A percentile compares a stretch with the other conserved stretches of the same genome.
Evolutionary conservation across 2,113 vertebrate genomes (phyloP).

Genomic region (Proterorhinus semilunaris): DNA sequence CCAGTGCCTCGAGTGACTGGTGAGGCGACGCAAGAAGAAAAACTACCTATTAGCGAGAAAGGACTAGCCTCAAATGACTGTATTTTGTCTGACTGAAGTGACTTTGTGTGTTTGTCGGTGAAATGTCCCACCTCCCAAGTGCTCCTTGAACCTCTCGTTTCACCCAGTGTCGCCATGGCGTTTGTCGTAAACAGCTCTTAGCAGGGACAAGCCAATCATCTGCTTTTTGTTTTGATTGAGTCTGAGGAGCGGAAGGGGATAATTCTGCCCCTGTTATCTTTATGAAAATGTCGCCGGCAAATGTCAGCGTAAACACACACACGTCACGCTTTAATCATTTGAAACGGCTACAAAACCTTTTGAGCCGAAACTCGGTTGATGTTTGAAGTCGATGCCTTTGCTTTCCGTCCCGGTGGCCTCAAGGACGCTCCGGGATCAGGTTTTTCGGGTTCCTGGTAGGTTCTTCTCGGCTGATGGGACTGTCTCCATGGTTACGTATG

Average conservation of each 20-base stretch:
- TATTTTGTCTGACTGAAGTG: not conserved
- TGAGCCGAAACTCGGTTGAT: too few relatives aligned
- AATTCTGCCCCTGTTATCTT: not conserved
- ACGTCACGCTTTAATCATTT: not conserved
- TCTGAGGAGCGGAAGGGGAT: not conserved
- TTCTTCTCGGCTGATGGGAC: too few relatives aligned
- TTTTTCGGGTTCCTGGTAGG: too few relatives aligned
- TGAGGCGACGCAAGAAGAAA: too few relatives aligned
- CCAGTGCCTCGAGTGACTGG: too few relatives aligned
- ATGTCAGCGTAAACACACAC: slow-evolving; percentile 7
- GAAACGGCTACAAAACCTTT: not conserved
- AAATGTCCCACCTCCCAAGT: not conserved
- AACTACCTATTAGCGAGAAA: too few relatives aligned
- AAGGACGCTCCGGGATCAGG: too few relatives aligned
- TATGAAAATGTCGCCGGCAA: not conserved
- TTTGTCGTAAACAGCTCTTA: not conserved
- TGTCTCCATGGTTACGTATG: too few relatives aligned
- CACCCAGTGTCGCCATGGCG: not conserved
- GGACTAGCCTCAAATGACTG: too few relatives aligned
- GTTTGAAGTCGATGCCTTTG: too few relatives aligned
- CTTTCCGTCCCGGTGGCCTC: too few relatives aligned
- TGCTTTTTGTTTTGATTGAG: not conserved
- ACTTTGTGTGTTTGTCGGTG: not conserved
- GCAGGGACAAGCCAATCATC: slow-evolving; percentile 1
- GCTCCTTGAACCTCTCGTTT: not conserved